Evolutionary conservation across 2,113 vertebrate genomes (phyloP).

Genomic region (Rhinichthys klamathensis): DNA sequence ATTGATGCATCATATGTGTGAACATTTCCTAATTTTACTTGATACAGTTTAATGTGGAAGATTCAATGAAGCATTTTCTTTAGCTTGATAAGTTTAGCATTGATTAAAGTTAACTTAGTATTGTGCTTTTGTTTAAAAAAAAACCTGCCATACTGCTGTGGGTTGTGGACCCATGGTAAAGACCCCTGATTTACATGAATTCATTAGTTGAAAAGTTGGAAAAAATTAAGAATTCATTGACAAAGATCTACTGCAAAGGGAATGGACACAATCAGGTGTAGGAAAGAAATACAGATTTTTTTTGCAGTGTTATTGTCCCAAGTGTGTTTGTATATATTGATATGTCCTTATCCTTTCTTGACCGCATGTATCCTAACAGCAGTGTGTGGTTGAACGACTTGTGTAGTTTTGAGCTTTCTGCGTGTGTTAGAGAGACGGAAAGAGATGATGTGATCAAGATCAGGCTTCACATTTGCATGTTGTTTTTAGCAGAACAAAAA

Average conservation of each 20-base stretch:
- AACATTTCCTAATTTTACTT: no score
- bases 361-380: background rate
- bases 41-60: no score
- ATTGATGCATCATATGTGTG: no score
- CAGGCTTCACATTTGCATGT: constrained; percentile 36
- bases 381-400: background rate
- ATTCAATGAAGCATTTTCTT: no score
- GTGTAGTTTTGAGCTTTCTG: background rate
- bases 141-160: no score
- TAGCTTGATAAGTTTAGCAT: no score
- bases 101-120: no score
- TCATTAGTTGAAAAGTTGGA: background rate
- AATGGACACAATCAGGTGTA: background rate
- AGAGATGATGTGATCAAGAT: constrained; percentile 22
- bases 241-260: no score
- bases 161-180: no score
- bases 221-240: no score
- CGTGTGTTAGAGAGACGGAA: background rate
- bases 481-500: constrained; percentile 30
- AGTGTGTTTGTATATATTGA: background rate
- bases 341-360: background rate
- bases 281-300: background rate
- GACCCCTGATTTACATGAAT: background rate
- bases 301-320: background rate
- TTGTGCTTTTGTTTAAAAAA: no score